These are phyloP conservation scores for Conus ventricosus DNA, from an alignment of 1,140 invertebrate species.

Conservation along the genomic window DNA sequence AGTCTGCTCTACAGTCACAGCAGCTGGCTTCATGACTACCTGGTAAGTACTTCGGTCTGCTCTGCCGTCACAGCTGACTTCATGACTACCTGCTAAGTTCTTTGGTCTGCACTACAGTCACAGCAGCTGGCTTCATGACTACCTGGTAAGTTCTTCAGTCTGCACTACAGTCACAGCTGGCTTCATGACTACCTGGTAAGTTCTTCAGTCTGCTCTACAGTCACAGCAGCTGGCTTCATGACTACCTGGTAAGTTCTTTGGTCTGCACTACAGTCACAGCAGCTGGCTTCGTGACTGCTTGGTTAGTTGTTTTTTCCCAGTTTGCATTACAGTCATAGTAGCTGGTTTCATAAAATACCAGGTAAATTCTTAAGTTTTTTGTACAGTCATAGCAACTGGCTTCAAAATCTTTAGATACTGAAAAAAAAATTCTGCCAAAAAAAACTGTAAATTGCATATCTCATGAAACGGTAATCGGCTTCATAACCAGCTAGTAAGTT, in stretches of 20 bases:
- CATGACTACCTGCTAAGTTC: constrained; percentile 66
- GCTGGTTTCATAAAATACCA: constrained; percentile 69
- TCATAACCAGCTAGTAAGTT: constrained; percentile 42
- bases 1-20: constrained; percentile 64
- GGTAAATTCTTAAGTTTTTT: constrained; percentile 49
- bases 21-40: constrained; percentile 68
- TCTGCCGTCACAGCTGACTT: constrained; percentile 54
- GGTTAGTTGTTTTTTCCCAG: no score
- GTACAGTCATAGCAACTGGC: no score
- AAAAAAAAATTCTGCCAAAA: no score
- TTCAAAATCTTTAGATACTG: constrained; percentile 42
- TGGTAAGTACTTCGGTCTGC: constrained; percentile 51
- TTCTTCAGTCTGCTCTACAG: no score
- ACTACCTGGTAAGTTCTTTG: constrained; percentile 59
- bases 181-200: no score
- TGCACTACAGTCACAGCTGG: no score
- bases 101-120: not conserved
- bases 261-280: not conserved
- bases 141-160: constrained; percentile 59
- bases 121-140: constrained; percentile 67
- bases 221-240: no score
- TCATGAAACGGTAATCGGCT: constrained; percentile 63
- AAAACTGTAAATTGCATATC: no score
- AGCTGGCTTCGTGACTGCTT: constrained; percentile 69
- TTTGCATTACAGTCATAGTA: no score